Percentiles rank a stretch among this genome's conserved stretches.
phyloP scores from a whole-genome alignment of 2,888 invertebrate genomes.

The Carabus problematicus region DNA sequence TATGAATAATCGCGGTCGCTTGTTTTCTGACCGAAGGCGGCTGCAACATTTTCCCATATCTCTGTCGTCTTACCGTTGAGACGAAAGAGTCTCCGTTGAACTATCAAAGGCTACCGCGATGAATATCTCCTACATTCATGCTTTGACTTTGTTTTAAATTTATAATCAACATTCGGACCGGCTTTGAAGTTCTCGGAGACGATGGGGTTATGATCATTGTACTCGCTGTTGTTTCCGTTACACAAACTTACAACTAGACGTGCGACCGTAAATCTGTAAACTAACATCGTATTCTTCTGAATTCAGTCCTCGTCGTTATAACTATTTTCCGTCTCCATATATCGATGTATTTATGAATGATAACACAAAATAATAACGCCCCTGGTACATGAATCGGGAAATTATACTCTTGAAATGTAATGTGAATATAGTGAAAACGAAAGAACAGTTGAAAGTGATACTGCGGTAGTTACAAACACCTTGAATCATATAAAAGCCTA shows the following conservation, averaged over 20 bases:
- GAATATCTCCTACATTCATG: not conserved
- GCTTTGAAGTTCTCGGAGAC: slow-evolving; percentile 15
- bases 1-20: not conserved
- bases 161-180: slow-evolving; percentile 17
- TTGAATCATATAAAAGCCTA: slow-evolving; percentile 38
- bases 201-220: slow-evolving; percentile 12
- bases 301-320: too few species aligned
- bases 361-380: too few species aligned
- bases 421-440: slow-evolving; percentile 29
- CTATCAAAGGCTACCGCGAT: slow-evolving; percentile 12
- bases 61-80: not conserved
- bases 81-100: not conserved
- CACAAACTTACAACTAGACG: too few species aligned
- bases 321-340: too few species aligned
- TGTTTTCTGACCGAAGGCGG: slow-evolving; percentile 8
- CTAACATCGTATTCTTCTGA: too few species aligned
- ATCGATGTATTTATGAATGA: too few species aligned
- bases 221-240: not conserved
- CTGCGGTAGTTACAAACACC: slow-evolving; percentile 41
- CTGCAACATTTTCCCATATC: slow-evolving; percentile 11
- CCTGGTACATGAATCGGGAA: too few species aligned
- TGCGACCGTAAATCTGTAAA: too few species aligned
- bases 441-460: slow-evolving; percentile 38
- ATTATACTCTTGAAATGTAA: slow-evolving; percentile 13
- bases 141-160: slow-evolving; percentile 31